Evolutionary conservation across 2,797 vertebrate genomes (phyloP), one percentile per base, ranked within the genome.

Genomic region (Otus scops): DNA sequence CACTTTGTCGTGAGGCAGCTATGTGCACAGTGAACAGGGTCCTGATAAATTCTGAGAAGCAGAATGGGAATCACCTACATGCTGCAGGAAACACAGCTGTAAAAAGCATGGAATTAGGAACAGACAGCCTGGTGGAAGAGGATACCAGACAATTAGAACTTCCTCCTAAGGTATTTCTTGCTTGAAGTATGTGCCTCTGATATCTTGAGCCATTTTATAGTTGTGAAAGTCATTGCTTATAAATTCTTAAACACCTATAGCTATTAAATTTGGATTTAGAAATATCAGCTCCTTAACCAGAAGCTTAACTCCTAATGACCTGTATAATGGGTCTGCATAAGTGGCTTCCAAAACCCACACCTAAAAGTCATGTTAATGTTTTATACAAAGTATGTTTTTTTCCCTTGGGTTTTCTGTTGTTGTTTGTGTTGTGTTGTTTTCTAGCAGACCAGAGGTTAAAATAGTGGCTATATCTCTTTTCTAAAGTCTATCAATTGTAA

Each of bases 1-100:
- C 99, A 0, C 98, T 99, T 43, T 99, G 99, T 82, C 98, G 98
- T 0, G 99, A 99, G 92, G 99, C 99, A 3, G 99, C 99, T 61
- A 98, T 99, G 98, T 97, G 94, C 17, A 98, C 99, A 0, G 99
- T 99, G 16, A 99, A 98, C 94, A 98, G 99, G 81, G 97, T 98
- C 69, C 97, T 99, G n/a, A 91, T 98, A 93, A 93, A 97, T 14
- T 54, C 92, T 3, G 96, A 94, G 59, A 84, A 80, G 21, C 86
- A 77, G 10, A 47, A 63, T 14, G 13, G 32, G 38, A 39, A 22
- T 17, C 39, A 22, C 1, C 5, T 17, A 2, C 53, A 32, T 7
- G 3, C 9, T 6, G 89, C 15, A 65, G 84, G 34, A 15, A 59
- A 4, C 47, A 7, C 41, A 14, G 24, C 54, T 74, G 84, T 78